phyloP scores from a whole-genome alignment of 1,140 invertebrate genomes.

The Bombus pascuorum region DNA sequence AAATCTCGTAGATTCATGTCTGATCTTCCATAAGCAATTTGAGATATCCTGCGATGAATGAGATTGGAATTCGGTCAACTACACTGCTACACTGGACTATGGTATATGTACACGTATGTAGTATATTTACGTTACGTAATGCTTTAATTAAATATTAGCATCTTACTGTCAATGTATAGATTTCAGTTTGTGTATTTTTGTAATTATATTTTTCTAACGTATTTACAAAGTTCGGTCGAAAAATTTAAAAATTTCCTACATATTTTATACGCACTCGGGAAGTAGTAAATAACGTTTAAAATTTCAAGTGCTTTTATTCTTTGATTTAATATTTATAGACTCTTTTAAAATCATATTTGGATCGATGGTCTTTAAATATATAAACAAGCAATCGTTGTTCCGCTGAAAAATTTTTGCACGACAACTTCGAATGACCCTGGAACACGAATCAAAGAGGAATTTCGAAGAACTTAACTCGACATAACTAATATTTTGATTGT shows the following conservation, averaged over 20 bases:
- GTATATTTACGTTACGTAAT: not conserved
- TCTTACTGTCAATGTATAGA: not conserved
- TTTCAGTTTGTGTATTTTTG: not conserved
- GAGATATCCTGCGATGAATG: not conserved
- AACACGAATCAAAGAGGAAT: not conserved
- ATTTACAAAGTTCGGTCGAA: not conserved
- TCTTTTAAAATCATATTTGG: not conserved
- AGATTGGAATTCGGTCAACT: not conserved
- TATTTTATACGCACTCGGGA: not conserved
- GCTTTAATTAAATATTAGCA: not conserved
- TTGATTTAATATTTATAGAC: not conserved
- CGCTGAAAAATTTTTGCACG: not conserved
- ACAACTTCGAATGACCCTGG: no score
- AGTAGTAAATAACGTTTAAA: not conserved
- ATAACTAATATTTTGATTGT: not conserved
- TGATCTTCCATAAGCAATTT: not conserved
- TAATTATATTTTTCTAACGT: no score
- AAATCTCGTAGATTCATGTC: conserved; percentile 2
- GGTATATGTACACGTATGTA: not conserved
- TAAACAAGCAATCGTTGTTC: no score
- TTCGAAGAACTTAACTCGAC: not conserved
- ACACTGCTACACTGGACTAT: no score
- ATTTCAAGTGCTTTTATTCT: not conserved
- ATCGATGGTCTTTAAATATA: not conserved
- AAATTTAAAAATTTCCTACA: not conserved